phyloP scores from a whole-genome alignment of 2,797 vertebrate species.

The Sebastes wilsoni region DNA sequence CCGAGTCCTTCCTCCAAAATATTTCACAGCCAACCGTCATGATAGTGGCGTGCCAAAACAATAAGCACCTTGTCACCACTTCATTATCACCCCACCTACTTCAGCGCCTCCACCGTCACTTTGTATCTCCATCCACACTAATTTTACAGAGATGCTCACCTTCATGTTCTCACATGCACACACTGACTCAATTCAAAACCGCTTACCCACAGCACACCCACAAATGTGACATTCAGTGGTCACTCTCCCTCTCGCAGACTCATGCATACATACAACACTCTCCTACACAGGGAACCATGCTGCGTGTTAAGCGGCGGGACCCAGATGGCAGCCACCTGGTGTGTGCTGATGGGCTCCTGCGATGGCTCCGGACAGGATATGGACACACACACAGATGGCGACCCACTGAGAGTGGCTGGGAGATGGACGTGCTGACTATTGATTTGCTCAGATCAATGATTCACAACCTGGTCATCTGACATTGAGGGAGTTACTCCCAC shows the following conservation, averaged over 20 bases:
- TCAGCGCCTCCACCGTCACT: background rate
- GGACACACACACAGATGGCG: conserved; percentile 76
- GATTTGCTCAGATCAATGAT: conserved; percentile 83
- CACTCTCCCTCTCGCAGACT: conserved; percentile 45
- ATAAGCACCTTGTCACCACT: conserved; percentile 65
- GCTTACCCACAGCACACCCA: conserved; percentile 42
- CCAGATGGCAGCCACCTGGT: conserved; percentile 81
- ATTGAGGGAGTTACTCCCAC: conserved; percentile 57
- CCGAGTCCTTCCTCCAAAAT: conserved; percentile 7
- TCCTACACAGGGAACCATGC: conserved; percentile 67
- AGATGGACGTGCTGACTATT: conserved; percentile 76
- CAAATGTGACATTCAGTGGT: conserved; percentile 63
- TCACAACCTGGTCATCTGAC: conserved; percentile 80
- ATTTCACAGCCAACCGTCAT: conserved; percentile 13
- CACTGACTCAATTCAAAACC: conserved; percentile 13
- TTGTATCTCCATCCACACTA: background rate
- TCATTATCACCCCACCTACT: conserved; percentile 51
- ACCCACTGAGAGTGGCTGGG: conserved; percentile 61
- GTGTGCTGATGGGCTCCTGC: conserved; percentile 69
- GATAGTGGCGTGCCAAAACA: conserved; percentile 29
- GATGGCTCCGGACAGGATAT: conserved; percentile 66
- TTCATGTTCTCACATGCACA: conserved; percentile 6
- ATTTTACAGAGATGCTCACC: background rate
- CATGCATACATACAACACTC: conserved; percentile 59
- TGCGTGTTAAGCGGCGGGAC: conserved; percentile 69